Base-by-base conservation (phyloP, 2,113 vertebrate genomes). In the Cephalopholis sonnerati region DNA sequence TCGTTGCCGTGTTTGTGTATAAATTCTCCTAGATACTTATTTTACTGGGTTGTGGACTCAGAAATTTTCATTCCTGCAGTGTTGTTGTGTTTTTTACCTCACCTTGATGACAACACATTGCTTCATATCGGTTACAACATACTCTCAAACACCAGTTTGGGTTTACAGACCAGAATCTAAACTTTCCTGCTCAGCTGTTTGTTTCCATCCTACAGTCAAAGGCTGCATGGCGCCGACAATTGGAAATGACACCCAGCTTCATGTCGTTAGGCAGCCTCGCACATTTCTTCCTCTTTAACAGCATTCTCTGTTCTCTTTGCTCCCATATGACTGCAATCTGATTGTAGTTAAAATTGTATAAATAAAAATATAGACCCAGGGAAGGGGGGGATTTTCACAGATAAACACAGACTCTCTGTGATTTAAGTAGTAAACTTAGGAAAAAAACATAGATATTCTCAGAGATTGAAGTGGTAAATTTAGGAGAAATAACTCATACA, bases 121-220 rank as follows among this genome's bases (percentile, higher is more conserved):
- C 66, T 54, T 74, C 69, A 54, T 76, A 81, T 84, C 69, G 63
- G 66, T 86, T 72, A 57, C 85, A 66, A 74, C 77, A 81, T 39
- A 66, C 84, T 80, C 46, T n/a, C 51, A 82, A 72, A 55, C 69
- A 87, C 71, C 62, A 22, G 48, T 78, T 83, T 84, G 67, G 51
- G 44, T 85, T 88, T 83, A 68, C 59, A 75, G 71, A 86, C 59
- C 71, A 63, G 83, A 90, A 66, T 87, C 74, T 58, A 24, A 65
- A 87, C 20, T 65, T 81, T 79, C 83, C 79, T 70, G 22, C 81
- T 81, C 51, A 63, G 72, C 79, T 89, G 86, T 93, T 90, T 92
- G 87, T 93, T 91, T 91, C 87, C 59, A 71, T 69, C 65, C 53
- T n/a, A 20, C 74, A 84, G 74, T 83, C 58, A 24, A 79, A 44